These are phyloP conservation scores for Liodrosophila aerea DNA, from an alignment of 2,888 invertebrate species.

Conservation along the genomic window DNA sequence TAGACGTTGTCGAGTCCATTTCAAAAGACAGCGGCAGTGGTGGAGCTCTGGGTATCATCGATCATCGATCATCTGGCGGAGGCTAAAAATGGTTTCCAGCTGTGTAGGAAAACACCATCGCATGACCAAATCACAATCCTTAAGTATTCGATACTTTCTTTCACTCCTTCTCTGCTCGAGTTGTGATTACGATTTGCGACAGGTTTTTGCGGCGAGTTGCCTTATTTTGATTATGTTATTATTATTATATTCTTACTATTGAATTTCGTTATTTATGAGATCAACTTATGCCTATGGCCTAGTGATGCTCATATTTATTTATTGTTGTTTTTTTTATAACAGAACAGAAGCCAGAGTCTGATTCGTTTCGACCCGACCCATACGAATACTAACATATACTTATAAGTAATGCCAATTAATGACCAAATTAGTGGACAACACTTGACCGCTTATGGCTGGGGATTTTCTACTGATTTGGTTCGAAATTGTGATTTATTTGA, in stretches of 20 bases:
- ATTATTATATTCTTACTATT: constrained; percentile 69
- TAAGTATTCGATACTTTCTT: constrained; percentile 68
- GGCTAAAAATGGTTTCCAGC: constrained; percentile 77
- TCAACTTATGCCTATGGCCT: constrained; percentile 59
- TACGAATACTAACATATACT: constrained; percentile 16
- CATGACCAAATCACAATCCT: constrained; percentile 74
- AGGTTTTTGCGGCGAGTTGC: constrained; percentile 56
- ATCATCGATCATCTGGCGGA: constrained; percentile 74
- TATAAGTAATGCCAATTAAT: constrained; percentile 74
- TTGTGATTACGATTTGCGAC: constrained; percentile 71
- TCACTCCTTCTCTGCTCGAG: constrained; percentile 59
- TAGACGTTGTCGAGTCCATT: constrained; percentile 69
- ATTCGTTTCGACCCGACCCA: constrained; percentile 27
- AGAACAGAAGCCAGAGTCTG: background rate
- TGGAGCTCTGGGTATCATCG: constrained; percentile 66
- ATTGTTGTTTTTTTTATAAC: too few species aligned
- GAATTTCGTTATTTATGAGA: constrained; percentile 75
- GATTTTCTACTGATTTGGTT: constrained; percentile 78
- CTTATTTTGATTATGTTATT: constrained; percentile 71
- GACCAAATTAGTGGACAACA: constrained; percentile 79
- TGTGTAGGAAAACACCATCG: constrained; percentile 78
- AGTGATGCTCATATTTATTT: constrained; percentile 10
- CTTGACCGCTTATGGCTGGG: constrained; percentile 71
- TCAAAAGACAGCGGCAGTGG: constrained; percentile 61
- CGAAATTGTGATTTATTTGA: constrained; percentile 73